These are phyloP conservation scores for Euwallacea fornicatus DNA, from an alignment of 1,140 invertebrate genomes.

Conservation along the genomic window DNA sequence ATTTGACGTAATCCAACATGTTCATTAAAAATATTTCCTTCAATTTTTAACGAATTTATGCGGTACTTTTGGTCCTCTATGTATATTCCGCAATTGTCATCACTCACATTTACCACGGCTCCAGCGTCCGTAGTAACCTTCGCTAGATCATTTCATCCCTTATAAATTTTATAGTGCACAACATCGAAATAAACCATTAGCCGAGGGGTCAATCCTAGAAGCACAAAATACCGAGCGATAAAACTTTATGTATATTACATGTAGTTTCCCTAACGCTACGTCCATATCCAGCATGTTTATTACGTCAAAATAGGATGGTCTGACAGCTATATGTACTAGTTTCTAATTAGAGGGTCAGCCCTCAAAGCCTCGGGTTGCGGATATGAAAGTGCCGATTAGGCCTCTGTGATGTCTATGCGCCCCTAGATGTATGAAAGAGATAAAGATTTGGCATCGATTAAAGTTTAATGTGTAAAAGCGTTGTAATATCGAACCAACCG, in stretches of 20 bases:
- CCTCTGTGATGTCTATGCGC: neutral
- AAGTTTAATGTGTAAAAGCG: slow-evolving; percentile 12
- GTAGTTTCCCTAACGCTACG: slow-evolving; percentile 36
- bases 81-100: no score
- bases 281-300: slow-evolving; percentile 44
- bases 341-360: slow-evolving; percentile 38
- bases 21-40: no score
- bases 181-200: slow-evolving; percentile 41
- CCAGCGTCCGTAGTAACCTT: neutral
- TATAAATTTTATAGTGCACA: slow-evolving; percentile 32
- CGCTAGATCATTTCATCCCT: slow-evolving; percentile 22
- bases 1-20: no score
- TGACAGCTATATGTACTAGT: slow-evolving; percentile 31
- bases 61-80: no score
- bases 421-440: neutral
- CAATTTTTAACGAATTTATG: no score
- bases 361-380: neutral
- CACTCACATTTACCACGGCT: no score
- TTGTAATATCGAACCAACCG: slow-evolving; percentile 7
- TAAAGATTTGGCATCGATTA: slow-evolving; percentile 2
- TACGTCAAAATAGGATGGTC: slow-evolving; percentile 38
- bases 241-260: slow-evolving; percentile 53
- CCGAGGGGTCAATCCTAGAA: slow-evolving; percentile 46
- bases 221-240: slow-evolving; percentile 49
- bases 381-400: neutral